phyloP scores from a whole-genome alignment of 2,797 vertebrate genomes.

The Galagoides demidoff region DNA sequence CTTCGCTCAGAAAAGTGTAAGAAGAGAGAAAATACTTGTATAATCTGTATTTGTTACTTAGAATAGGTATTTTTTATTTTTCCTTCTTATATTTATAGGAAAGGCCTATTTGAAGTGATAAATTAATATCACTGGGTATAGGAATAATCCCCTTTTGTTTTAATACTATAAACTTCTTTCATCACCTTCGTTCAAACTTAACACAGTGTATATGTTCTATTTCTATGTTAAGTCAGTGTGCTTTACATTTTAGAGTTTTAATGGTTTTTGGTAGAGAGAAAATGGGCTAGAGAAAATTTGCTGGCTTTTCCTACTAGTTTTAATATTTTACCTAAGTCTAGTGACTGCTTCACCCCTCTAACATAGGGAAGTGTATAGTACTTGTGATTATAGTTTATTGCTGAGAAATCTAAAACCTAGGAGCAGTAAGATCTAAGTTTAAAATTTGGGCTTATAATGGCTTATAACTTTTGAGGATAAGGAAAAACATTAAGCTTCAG shows the following conservation, averaged over 20 bases:
- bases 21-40: neutral
- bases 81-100: neutral
- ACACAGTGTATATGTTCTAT: neutral
- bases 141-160: neutral
- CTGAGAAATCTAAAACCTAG: neutral
- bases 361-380: neutral
- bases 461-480: neutral
- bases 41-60: conserved; percentile 7
- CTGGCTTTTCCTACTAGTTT: neutral
- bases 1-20: neutral
- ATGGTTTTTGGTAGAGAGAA: neutral
- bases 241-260: conserved; percentile 7
- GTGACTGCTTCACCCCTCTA: neutral
- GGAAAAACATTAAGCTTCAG: neutral
- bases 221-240: neutral
- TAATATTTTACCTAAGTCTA: neutral
- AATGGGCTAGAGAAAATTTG: neutral
- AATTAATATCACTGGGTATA: neutral
- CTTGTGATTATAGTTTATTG: neutral
- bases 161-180: neutral
- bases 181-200: neutral
- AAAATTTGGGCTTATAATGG: neutral
- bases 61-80: neutral
- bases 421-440: neutral
- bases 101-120: neutral